Percentiles rank a stretch among this genome's conserved stretches.
phyloP scores from a whole-genome alignment of 2,113 vertebrate genomes.

The Enhydra lutris region DNA sequence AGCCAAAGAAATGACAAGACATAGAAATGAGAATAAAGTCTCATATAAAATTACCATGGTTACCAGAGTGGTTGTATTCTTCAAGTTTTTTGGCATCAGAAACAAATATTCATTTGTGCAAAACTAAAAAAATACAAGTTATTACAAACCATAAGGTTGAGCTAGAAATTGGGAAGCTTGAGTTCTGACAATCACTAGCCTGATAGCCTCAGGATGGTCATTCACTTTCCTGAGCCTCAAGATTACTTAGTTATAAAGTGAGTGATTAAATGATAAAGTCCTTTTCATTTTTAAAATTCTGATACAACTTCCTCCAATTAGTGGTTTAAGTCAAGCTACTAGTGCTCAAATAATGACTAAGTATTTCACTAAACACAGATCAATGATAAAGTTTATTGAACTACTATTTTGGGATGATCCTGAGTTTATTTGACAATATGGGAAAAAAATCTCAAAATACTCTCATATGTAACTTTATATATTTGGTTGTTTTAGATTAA shows the following conservation, averaged over 20 bases:
- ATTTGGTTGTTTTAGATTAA: background rate
- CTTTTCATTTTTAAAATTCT: constrained; percentile 35
- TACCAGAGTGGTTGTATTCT: background rate
- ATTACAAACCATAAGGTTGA: background rate
- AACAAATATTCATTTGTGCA: background rate
- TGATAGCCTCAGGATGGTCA: background rate
- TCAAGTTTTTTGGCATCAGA: background rate
- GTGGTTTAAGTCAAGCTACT: background rate
- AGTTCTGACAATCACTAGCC: background rate
- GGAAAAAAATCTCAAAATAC: background rate
- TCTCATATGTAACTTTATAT: background rate
- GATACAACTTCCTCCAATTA: background rate
- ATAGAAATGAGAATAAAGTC: background rate
- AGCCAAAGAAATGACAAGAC: constrained; percentile 7
- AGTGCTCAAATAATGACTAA: background rate
- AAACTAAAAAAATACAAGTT: constrained; percentile 32
- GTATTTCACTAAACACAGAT: constrained; percentile 5
- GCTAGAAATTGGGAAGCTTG: background rate
- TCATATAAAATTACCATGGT: background rate
- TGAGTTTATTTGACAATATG: constrained; percentile 10
- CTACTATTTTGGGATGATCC: constrained; percentile 1
- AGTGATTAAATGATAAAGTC: background rate
- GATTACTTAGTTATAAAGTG: background rate
- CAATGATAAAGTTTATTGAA: background rate
- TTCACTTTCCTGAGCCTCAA: background rate